A percentile compares a stretch with the other conserved stretches of the same genome.
These are phyloP conservation scores for Molothrus ater DNA, from an alignment of 2,797 vertebrate species.

Conservation along the genomic window DNA sequence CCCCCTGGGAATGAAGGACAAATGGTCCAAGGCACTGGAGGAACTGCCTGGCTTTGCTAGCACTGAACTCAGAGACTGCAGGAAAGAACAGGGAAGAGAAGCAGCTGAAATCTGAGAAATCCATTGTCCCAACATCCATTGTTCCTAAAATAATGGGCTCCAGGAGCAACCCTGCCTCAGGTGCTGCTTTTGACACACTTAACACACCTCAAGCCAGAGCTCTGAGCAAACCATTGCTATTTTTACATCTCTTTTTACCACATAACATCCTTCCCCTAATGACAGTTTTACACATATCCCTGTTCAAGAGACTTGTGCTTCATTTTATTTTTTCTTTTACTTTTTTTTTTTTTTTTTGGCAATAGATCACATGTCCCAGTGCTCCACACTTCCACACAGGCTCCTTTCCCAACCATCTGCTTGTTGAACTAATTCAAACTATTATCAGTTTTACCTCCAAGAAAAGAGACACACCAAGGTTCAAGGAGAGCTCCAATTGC, in stretches of 20 bases:
- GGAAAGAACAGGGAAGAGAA: background rate
- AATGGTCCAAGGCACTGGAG: background rate
- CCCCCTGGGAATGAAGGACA: background rate
- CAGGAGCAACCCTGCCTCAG: background rate
- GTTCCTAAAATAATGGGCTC: background rate
- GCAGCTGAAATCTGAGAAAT: background rate
- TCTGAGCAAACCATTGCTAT: background rate
- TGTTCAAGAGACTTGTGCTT: background rate
- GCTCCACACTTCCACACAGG: background rate
- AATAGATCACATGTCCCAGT: background rate
- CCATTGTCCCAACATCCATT: background rate
- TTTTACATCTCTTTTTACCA: background rate
- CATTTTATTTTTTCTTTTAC: background rate
- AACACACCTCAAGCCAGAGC: background rate
- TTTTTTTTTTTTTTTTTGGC: background rate
- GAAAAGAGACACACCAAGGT: slow-evolving; percentile 46
- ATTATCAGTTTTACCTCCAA: slow-evolving; percentile 50
- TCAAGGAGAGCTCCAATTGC: slow-evolving; percentile 44
- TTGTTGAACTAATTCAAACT: slow-evolving; percentile 57
- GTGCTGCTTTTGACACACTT: background rate
- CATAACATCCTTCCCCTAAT: background rate
- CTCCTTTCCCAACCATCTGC: slow-evolving; percentile 46
- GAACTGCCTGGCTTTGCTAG: background rate
- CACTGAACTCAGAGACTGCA: background rate
- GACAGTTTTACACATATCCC: background rate